A percentile compares a stretch with the other conserved stretches of the same genome.
These are phyloP conservation scores for Coryphaenoides rupestris DNA, from an alignment of 2,113 vertebrate species.

Conservation along the genomic window DNA sequence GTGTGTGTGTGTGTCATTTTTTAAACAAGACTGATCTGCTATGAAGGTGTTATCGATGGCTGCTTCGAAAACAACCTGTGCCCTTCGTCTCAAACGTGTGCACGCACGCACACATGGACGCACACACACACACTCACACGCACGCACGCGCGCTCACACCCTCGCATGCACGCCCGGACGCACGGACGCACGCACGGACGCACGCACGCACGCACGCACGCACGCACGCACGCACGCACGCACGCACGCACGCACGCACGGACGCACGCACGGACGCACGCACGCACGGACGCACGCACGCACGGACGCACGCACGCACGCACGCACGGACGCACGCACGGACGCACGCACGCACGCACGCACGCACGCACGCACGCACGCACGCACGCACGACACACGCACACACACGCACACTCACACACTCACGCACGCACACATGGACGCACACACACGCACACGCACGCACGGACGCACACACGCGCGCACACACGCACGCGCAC, in stretches of 20 bases:
- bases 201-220: neutral
- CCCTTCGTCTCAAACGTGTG: neutral
- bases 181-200: no score
- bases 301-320: no score
- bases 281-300: neutral
- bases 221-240: neutral
- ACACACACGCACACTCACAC: neutral
- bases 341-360: no score
- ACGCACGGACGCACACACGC: neutral
- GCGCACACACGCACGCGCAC: neutral
- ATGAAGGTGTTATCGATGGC: neutral
- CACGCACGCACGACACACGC: no score
- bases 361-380: no score
- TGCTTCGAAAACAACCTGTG: neutral
- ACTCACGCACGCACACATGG: neutral
- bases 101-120: neutral
- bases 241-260: neutral
- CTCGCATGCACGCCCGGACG: neutral
- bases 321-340: no score
- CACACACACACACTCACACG: neutral
- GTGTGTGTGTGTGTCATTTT: neutral
- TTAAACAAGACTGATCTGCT: neutral
- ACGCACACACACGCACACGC: neutral
- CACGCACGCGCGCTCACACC: neutral
- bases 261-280: neutral